A percentile compares a stretch with the other conserved stretches of the same genome.
Conservation (phyloP, 2,113 vertebrate genomes). For the Elaphurus davidianus region DNA sequence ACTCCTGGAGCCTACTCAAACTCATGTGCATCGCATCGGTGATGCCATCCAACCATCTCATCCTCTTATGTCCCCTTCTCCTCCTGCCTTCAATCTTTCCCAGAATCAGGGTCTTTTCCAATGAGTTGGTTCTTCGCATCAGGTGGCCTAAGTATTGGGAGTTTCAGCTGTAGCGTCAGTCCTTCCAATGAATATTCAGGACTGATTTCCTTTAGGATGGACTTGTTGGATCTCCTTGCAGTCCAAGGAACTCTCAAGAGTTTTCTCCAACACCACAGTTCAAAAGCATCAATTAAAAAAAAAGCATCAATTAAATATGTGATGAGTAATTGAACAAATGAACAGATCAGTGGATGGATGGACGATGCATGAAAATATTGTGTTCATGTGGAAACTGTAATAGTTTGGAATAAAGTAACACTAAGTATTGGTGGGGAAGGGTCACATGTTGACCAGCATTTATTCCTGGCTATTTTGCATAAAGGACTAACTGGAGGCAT, state of each 20-base stretch:
- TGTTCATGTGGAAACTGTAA: background rate
- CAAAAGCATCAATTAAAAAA: background rate
- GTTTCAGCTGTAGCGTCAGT: background rate
- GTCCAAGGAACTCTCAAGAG: background rate
- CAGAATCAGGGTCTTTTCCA: background rate
- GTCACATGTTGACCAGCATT: background rate
- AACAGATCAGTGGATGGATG: background rate
- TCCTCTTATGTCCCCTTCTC: background rate
- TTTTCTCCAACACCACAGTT: background rate
- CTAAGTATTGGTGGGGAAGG: background rate
- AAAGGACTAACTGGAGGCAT: background rate
- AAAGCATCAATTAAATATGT: background rate
- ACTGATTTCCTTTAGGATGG: background rate
- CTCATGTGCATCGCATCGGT: background rate
- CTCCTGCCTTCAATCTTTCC: background rate
- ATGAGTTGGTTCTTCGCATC: background rate
- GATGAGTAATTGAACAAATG: background rate
- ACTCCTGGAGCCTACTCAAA: background rate
- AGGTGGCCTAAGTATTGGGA: background rate
- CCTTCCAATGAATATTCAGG: background rate
- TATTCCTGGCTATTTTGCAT: background rate
- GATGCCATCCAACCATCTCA: background rate
- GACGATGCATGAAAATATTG: background rate
- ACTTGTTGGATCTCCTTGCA: background rate
- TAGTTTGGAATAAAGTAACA: background rate